phyloP scores from a whole-genome alignment of 1,140 invertebrate species.

The Brachionus calyciflorus region DNA sequence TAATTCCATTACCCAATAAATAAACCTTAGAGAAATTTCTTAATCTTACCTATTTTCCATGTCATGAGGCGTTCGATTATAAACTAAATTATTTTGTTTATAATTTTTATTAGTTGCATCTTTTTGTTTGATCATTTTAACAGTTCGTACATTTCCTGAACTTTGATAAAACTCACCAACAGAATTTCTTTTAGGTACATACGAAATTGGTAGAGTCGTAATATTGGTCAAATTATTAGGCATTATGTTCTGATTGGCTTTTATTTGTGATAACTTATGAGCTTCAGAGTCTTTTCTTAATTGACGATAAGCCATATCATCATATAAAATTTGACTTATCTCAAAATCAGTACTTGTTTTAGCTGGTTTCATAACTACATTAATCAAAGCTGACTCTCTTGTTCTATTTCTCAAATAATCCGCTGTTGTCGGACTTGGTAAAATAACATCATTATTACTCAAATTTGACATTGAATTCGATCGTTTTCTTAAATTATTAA shows the following conservation, averaged over 20 bases:
- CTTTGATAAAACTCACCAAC: not conserved
- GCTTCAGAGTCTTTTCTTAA: slow-evolving; percentile 39
- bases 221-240: slow-evolving; percentile 12
- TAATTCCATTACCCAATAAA: not conserved
- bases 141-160: not conserved
- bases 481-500: not conserved
- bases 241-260: not conserved
- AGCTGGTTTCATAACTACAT: slow-evolving; percentile 29
- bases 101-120: slow-evolving; percentile 23
- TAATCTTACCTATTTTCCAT: slow-evolving; percentile 5
- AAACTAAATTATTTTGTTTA: not conserved
- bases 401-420: slow-evolving; percentile 45
- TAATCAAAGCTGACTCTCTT: slow-evolving; percentile 26
- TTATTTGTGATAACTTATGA: slow-evolving; percentile 14
- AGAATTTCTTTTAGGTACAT: not conserved
- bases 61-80: not conserved
- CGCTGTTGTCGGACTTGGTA: slow-evolving; percentile 42
- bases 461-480: slow-evolving; percentile 18
- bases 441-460: slow-evolving; percentile 2
- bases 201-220: slow-evolving; percentile 13
- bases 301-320: slow-evolving; percentile 42
- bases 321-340: slow-evolving; percentile 45
- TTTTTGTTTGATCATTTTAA: slow-evolving; percentile 43
- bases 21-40: too few species aligned
- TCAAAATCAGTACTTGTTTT: slow-evolving; percentile 18